These are phyloP conservation scores for Nemotelus pantherinus DNA, from an alignment of 2,888 invertebrate species.

Conservation along the genomic window DNA sequence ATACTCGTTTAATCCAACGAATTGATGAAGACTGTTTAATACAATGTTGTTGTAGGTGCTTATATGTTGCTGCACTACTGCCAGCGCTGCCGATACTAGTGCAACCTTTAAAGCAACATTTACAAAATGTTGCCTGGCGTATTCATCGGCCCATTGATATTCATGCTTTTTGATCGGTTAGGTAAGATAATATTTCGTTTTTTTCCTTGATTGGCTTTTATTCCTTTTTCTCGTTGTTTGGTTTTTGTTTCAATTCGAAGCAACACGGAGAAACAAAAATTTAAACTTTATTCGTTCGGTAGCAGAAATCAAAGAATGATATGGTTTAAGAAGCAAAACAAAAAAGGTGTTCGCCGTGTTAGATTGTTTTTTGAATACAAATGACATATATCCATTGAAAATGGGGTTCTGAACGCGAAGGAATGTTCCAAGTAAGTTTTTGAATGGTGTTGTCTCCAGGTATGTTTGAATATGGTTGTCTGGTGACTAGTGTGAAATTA, in stretches of 20 bases:
- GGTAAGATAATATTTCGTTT: slow-evolving; percentile 15
- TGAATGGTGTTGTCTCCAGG: neutral
- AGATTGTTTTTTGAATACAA: slow-evolving; percentile 28
- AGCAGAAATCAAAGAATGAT: neutral
- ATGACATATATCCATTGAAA: slow-evolving; percentile 18
- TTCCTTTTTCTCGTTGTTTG: neutral
- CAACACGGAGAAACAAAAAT: neutral
- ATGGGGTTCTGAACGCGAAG: slow-evolving; percentile 18
- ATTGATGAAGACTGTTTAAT: neutral
- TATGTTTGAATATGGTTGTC: too few species aligned
- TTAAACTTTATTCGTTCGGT: neutral
- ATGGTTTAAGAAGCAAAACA: neutral
- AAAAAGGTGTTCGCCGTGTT: neutral
- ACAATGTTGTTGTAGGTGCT: neutral
- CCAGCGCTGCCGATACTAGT: neutral
- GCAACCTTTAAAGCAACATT: slow-evolving; percentile 24
- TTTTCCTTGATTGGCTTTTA: neutral
- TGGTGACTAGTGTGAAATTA: slow-evolving; percentile 1
- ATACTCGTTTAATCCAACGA: neutral
- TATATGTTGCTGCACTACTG: neutral
- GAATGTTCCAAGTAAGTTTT: slow-evolving; percentile 10
- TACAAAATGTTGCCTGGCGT: slow-evolving; percentile 10
- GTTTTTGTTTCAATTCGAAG: neutral
- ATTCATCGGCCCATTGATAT: slow-evolving; percentile 21
- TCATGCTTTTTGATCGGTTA: slow-evolving; percentile 26